phyloP scores from a whole-genome alignment of 2,113 vertebrate genomes.

The Myotis davidii region DNA sequence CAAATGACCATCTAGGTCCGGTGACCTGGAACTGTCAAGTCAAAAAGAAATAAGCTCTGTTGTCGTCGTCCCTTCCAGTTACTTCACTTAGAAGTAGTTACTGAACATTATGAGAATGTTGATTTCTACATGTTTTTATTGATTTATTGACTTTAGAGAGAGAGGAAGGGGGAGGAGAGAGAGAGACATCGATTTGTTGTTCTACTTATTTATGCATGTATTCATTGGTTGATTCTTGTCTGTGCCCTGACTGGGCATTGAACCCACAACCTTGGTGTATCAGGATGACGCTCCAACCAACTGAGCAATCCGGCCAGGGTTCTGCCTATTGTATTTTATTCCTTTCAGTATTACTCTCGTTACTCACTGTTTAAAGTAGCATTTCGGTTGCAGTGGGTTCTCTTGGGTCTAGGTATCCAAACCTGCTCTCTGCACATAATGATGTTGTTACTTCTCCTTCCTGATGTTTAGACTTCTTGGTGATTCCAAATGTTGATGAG shows the following conservation, averaged over 20 bases:
- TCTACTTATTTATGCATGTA: not conserved
- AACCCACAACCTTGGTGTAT: not conserved
- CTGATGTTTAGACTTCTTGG: fast-evolving
- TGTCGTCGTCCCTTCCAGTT: not conserved
- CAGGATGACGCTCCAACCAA: not conserved
- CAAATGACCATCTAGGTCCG: not conserved
- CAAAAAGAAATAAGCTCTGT: too few relatives aligned
- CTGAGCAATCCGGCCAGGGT: not conserved
- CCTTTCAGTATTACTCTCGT: fast-evolving
- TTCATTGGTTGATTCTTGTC: not conserved
- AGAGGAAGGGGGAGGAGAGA: not conserved
- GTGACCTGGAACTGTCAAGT: not conserved
- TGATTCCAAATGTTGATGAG: not conserved
- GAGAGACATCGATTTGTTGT: not conserved
- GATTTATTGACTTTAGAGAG: not conserved
- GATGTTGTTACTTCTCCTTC: not conserved
- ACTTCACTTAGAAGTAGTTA: not conserved
- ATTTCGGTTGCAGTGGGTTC: fast-evolving
- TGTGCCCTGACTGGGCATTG: not conserved
- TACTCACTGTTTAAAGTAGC: fast-evolving
- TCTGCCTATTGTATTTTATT: fast-evolving
- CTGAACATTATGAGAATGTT: not conserved
- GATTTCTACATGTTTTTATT: not conserved
- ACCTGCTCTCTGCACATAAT: fast-evolving
- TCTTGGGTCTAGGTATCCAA: fast-evolving